Percentiles rank a stretch among this genome's conserved stretches.
These are phyloP conservation scores for Gallirallus australis DNA, from an alignment of 2,797 vertebrate genomes.

Conservation along the genomic window DNA sequence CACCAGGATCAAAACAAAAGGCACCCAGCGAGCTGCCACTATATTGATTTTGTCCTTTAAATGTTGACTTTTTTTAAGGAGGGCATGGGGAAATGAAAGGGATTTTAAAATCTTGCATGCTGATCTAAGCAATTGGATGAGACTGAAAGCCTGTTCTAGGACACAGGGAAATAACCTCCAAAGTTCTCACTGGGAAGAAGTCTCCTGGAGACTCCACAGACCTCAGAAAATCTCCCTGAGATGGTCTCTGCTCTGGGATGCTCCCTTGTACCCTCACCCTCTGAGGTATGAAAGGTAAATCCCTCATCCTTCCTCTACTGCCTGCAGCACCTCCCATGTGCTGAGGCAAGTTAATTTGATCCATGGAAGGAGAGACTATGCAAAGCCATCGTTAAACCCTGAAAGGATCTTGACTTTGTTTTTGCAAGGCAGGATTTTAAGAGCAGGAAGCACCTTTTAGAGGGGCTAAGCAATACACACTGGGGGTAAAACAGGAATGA, in stretches of 20 bases:
- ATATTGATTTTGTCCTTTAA: not conserved
- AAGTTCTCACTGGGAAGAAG: not conserved
- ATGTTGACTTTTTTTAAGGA: not conserved
- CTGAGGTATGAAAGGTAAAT: not conserved
- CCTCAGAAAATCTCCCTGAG: not conserved
- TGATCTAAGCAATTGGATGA: not conserved
- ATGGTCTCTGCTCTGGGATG: not conserved
- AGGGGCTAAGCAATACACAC: not conserved
- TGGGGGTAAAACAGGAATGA: not conserved
- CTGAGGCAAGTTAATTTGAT: not conserved
- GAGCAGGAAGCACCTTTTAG: not conserved
- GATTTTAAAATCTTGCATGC: not conserved
- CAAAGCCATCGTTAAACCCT: not conserved
- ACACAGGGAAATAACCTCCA: not conserved
- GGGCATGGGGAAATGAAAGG: not conserved
- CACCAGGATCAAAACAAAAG: not conserved
- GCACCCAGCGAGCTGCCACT: not conserved
- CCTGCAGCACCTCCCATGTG: not conserved
- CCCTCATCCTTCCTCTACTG: not conserved
- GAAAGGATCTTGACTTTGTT: not conserved
- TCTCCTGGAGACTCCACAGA: not conserved
- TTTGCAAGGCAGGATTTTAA: not conserved
- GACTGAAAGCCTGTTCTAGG: not conserved
- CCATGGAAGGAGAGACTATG: not conserved
- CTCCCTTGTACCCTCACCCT: rapidly evolving